These are phyloP conservation scores for Machaerirhynchus nigripectus DNA, from an alignment of 2,113 vertebrate genomes.

Conservation along the genomic window DNA sequence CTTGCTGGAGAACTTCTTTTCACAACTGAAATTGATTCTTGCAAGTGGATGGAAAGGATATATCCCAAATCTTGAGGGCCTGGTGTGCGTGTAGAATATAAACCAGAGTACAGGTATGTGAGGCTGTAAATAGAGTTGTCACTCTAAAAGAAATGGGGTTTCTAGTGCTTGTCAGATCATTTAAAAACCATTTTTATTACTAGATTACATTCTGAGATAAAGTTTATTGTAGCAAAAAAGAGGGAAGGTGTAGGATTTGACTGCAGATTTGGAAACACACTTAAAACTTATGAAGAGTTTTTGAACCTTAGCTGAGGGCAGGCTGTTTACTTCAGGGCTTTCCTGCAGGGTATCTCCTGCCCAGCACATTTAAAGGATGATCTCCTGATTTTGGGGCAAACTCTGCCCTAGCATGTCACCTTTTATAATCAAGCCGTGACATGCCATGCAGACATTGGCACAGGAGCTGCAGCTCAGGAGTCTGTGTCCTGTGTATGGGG, in stretches of 20 bases:
- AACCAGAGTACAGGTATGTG: neutral
- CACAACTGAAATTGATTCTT: neutral
- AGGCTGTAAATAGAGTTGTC: slow-evolving; percentile 56
- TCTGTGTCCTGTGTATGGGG: neutral
- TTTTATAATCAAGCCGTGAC: neutral
- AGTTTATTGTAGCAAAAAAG: slow-evolving; percentile 49
- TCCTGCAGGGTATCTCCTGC: neutral
- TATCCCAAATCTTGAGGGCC: slow-evolving; percentile 12
- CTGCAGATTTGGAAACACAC: slow-evolving; percentile 25
- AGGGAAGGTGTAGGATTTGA: slow-evolving; percentile 28
- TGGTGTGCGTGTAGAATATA: neutral
- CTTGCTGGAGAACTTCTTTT: neutral
- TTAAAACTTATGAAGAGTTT: slow-evolving; percentile 18
- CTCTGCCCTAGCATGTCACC: neutral
- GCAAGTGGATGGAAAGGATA: neutral
- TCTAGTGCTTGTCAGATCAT: slow-evolving; percentile 50
- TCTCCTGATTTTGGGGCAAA: neutral
- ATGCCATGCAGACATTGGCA: neutral
- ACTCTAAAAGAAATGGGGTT: slow-evolving; percentile 29
- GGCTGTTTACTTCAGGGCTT: neutral
- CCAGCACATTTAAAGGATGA: neutral
- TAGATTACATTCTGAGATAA: slow-evolving; percentile 59
- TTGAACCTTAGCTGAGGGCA: neutral
- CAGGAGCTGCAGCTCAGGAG: neutral
- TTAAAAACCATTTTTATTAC: slow-evolving; percentile 64